A percentile compares a stretch with the other conserved stretches of the same genome.
Evolutionary conservation across 2,797 vertebrate species (phyloP).

Genomic region (Todus mexicanus): DNA sequence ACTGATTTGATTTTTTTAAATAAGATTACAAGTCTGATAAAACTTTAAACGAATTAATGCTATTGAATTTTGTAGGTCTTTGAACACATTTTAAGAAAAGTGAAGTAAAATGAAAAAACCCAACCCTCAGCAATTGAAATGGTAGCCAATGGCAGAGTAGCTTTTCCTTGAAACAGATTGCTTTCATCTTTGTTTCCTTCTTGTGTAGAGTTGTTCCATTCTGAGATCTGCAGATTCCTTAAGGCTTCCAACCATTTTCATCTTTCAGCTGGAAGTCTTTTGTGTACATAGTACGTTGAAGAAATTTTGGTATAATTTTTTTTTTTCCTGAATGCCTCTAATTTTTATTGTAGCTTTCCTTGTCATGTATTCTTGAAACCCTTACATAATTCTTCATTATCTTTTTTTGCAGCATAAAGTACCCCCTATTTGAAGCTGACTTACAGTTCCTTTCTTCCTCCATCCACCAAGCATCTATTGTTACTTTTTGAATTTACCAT

Average conservation of each 20-base stretch:
- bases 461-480: neutral
- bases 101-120: neutral
- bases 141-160: neutral
- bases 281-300: neutral
- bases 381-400: neutral
- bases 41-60: neutral
- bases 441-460: neutral
- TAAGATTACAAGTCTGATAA: neutral
- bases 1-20: neutral
- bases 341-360: slow-evolving; percentile 6
- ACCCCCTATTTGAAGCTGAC: neutral
- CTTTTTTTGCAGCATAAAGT: neutral
- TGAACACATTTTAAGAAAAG: neutral
- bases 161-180: neutral
- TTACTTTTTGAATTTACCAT: slow-evolving; percentile 1
- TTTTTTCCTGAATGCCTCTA: neutral
- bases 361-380: neutral
- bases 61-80: neutral
- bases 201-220: neutral
- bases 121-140: neutral
- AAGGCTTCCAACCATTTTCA: neutral
- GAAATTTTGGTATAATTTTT: neutral
- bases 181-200: neutral
- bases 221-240: neutral
- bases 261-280: neutral